Percentiles rank a stretch among this genome's conserved stretches.
phyloP scores from a whole-genome alignment of 2,888 invertebrate species.

The Oscheius sp. region DNA sequence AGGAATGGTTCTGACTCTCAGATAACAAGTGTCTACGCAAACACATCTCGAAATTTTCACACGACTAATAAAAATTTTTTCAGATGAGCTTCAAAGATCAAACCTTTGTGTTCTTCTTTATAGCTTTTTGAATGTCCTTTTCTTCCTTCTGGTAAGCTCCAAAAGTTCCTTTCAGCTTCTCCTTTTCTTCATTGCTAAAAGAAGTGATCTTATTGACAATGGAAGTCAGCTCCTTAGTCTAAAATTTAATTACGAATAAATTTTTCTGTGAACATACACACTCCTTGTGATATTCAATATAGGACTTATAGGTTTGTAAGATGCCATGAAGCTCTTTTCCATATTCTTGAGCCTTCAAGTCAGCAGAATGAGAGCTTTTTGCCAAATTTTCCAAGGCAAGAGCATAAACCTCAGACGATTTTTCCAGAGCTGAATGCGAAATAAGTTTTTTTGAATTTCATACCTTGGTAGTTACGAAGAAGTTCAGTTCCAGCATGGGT shows the following conservation, averaged over 20 bases:
- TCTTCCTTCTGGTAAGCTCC: conserved; percentile 39
- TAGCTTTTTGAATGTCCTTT: conserved; percentile 40
- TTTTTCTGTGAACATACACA: conserved; percentile 8
- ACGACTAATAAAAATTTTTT: background rate
- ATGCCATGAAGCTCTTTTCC: conserved; percentile 18
- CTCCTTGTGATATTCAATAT: conserved; percentile 38
- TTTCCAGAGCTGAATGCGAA: conserved; percentile 14
- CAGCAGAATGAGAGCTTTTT: background rate
- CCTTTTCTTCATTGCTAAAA: conserved; percentile 46
- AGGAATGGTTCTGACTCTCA: conserved; percentile 1
- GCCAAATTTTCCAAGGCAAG: conserved; percentile 11
- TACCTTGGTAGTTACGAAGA: conserved; percentile 38
- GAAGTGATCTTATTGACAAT: conserved; percentile 39
- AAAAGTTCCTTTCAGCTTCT: conserved; percentile 40
- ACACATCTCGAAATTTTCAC: background rate
- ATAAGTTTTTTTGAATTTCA: background rate
- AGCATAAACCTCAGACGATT: conserved; percentile 12
- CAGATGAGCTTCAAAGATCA: background rate
- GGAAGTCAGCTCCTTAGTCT: conserved; percentile 43
- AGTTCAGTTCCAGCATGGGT: conserved; percentile 42
- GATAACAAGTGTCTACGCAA: conserved; percentile 18
- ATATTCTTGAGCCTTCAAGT: conserved; percentile 12
- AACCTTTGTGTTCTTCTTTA: conserved; percentile 34
- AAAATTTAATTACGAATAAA: conserved; percentile 2
- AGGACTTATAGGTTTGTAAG: conserved; percentile 34